Percentiles rank a stretch among this genome's conserved stretches.
Evolutionary conservation across 2,888 invertebrate genomes (phyloP).

Genomic region (Sesia apiformis): DNA sequence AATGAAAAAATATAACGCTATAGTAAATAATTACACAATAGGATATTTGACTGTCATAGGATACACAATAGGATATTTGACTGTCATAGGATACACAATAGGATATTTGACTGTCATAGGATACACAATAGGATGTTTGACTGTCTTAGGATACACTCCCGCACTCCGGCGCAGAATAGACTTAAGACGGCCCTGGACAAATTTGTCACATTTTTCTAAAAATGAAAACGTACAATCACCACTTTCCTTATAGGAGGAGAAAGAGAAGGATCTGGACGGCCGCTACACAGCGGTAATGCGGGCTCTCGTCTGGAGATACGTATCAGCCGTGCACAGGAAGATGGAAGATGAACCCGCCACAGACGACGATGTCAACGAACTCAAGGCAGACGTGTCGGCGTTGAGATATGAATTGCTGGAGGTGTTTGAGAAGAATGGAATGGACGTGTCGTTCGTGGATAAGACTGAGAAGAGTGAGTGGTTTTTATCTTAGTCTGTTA

Average conservation of each 20-base stretch:
- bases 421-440: conserved; percentile 89
- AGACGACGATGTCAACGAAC: conserved; percentile 95
- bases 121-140: too few species aligned
- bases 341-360: conserved; percentile 90
- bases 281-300: conserved; percentile 89
- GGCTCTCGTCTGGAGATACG: conserved; percentile 93
- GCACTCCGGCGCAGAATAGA: too few species aligned
- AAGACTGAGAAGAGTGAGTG: conserved; percentile 82
- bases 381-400: conserved; percentile 94
- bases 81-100: too few species aligned
- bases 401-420: conserved; percentile 94
- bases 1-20: too few species aligned
- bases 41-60: too few species aligned
- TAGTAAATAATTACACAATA: too few species aligned
- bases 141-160: too few species aligned
- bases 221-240: not conserved
- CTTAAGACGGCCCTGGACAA: too few species aligned
- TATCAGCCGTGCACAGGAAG: conserved; percentile 89
- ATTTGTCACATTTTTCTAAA: too few species aligned
- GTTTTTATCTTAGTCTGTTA: too few species aligned
- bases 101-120: too few species aligned
- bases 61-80: too few species aligned
- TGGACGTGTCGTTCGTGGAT: conserved; percentile 85
- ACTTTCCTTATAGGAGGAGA: conserved; percentile 52
- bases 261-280: conserved; percentile 80